These are phyloP conservation scores for Seriola dumerili DNA, from an alignment of 2,113 vertebrate genomes.

Conservation along the genomic window DNA sequence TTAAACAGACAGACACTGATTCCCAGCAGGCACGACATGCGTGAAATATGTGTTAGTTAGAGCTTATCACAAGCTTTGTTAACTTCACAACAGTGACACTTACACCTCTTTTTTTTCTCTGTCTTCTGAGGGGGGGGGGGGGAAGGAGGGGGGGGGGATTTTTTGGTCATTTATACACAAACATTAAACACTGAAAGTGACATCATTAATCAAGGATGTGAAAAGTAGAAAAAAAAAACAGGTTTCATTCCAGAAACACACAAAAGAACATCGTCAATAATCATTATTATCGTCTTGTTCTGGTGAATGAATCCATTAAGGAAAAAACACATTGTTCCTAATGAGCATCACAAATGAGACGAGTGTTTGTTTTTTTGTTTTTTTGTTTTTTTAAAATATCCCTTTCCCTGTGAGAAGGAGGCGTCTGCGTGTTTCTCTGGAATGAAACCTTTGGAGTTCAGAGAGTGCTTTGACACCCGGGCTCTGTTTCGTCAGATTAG, in stretches of 20 bases:
- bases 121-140: neutral
- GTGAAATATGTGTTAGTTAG: slow-evolving; percentile 51
- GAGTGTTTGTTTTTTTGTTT: too few relatives aligned
- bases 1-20: slow-evolving; percentile 49
- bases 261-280: neutral
- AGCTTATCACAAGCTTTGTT: slow-evolving; percentile 37
- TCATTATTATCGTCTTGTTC: neutral
- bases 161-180: slow-evolving; percentile 7
- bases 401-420: too few relatives aligned
- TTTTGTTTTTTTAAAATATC: too few relatives aligned
- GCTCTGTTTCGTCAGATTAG: neutral
- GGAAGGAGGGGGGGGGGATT: fast-evolving
- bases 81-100: slow-evolving; percentile 26
- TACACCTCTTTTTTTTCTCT: neutral
- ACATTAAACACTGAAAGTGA: slow-evolving; percentile 48
- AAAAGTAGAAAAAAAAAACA: neutral
- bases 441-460: slow-evolving; percentile 10
- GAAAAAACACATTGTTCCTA: neutral
- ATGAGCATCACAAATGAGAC: neutral
- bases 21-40: slow-evolving; percentile 57
- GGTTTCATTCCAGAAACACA: slow-evolving; percentile 35
- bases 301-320: too few relatives aligned
- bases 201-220: slow-evolving; percentile 30
- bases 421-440: neutral
- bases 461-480: neutral